A percentile compares a stretch with the other conserved stretches of the same genome.
These are phyloP conservation scores for Margaritifera margaritifera DNA, from an alignment of 2,888 invertebrate genomes.

Conservation along the genomic window DNA sequence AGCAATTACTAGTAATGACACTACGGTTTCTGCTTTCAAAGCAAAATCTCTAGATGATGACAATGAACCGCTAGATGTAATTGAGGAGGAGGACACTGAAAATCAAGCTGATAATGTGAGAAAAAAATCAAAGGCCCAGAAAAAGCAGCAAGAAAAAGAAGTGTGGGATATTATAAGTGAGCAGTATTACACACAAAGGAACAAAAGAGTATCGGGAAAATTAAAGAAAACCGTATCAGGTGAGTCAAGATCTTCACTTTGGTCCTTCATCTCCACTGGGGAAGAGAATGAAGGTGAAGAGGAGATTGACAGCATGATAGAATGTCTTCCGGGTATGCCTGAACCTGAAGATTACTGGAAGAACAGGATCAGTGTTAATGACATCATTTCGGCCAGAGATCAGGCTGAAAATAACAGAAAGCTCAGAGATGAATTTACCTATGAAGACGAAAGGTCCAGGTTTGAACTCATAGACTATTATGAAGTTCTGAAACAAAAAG, in stretches of 20 bases:
- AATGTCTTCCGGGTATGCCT: slow-evolving; percentile 54
- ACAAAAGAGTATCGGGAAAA: slow-evolving; percentile 37
- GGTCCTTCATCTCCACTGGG: slow-evolving; percentile 50
- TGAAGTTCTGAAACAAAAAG: slow-evolving; percentile 43
- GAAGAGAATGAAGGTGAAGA: slow-evolving; percentile 46
- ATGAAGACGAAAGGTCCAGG: slow-evolving; percentile 28
- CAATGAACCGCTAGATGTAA: slow-evolving; percentile 34
- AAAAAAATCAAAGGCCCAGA: slow-evolving; percentile 23
- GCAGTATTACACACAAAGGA: slow-evolving; percentile 42
- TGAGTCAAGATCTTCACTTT: slow-evolving; percentile 46
- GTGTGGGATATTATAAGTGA: slow-evolving; percentile 45
- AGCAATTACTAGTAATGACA: slow-evolving; percentile 45
- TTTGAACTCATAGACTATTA: slow-evolving; percentile 54
- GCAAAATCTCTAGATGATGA: slow-evolving; percentile 38
- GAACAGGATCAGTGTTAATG: slow-evolving; percentile 30
- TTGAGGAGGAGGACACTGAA: slow-evolving; percentile 53
- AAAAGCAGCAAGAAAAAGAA: slow-evolving; percentile 35
- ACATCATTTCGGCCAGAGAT: slow-evolving; percentile 37
- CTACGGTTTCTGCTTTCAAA: slow-evolving; percentile 46
- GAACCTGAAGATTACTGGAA: slow-evolving; percentile 30
- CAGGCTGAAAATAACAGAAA: slow-evolving; percentile 16
- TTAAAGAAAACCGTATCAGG: slow-evolving; percentile 46
- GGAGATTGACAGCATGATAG: slow-evolving; percentile 44
- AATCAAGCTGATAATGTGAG: slow-evolving; percentile 11
- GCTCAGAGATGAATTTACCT: slow-evolving; percentile 24